phyloP scores from a whole-genome alignment of 2,113 vertebrate genomes.

The Anas platyrhynchos region DNA sequence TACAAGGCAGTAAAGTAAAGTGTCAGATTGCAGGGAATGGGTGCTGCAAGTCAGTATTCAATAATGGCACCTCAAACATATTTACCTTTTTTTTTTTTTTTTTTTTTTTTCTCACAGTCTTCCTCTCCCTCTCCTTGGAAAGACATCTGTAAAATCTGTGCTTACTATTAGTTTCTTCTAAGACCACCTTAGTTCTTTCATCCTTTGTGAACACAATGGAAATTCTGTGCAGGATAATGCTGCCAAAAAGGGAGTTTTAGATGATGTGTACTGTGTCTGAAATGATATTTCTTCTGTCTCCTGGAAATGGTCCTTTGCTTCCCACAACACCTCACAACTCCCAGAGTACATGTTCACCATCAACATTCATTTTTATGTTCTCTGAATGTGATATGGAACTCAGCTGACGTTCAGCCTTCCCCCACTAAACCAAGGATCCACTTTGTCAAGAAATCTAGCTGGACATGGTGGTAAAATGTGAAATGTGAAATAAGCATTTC shows the following conservation, averaged over 20 bases:
- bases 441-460: not conserved
- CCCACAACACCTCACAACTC: not conserved
- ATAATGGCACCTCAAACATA: too few relatives aligned
- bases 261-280: not conserved
- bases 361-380: not conserved
- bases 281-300: not conserved
- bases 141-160: not conserved
- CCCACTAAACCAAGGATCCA: not conserved
- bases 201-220: not conserved
- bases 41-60: not conserved
- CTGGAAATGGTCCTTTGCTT: not conserved
- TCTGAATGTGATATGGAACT: not conserved
- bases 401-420: not conserved
- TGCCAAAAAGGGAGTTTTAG: not conserved
- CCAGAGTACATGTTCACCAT: not conserved
- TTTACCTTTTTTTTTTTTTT: not conserved
- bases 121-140: not conserved
- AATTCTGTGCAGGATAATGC: not conserved
- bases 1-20: not conserved
- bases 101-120: not conserved
- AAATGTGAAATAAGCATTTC: not conserved
- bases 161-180: not conserved
- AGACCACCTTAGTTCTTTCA: not conserved
- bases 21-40: not conserved
- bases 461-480: not conserved